Evolutionary conservation across 1,140 invertebrate genomes (phyloP), one percentile per base, ranked within the genome.

Genomic region (Augochlora pura): DNA sequence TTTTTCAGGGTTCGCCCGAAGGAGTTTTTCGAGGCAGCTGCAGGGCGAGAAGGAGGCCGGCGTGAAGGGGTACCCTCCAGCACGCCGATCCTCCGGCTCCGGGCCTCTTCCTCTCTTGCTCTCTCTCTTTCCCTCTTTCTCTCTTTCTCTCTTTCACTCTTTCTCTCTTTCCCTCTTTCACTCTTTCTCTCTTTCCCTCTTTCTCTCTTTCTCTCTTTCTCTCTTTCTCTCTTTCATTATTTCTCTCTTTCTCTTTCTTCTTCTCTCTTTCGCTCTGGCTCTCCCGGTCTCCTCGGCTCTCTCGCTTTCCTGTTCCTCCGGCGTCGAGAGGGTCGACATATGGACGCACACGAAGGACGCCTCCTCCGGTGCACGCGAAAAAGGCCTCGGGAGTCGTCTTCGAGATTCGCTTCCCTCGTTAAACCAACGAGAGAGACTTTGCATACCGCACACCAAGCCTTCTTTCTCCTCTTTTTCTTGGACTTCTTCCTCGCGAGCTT

Each of bases 371-470:
- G 64, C 70, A 81, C 83, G 84, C 86, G 82, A 85, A 89, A 89
- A 87, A 88, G 85, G 71, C 39, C 65, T 81, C 82, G 84, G 72
- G 85, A 90, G 89, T 90, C 89, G 85, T 88, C 88, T 90, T 83
- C 81, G 85, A 84, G 89, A 91, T 92, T 92, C 89, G 91, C 86
- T 90, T 90, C 87, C 89, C 91, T 92, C 91, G 89, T 92, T 92
- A 91, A 92, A 92, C 88, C 89, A 91, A 91, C 89, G 87, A 92
- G 91, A 92, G 91, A 81, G 77, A 86, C 89, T 91, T 91, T 91
- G 91, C 91, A 91, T 91, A 90, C 88, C 87, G 75, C 80, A 81
- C 78, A 75, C 32, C 65, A 42, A 80, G 74, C 27, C 65, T 23
- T 52, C 23, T 25, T 62, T 46, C 25, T 59, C n/a, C 32, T 62